A percentile compares a stretch with the other conserved stretches of the same genome.
phyloP scores from a whole-genome alignment of 2,888 invertebrate species.

The Dinocampus coccinellae region DNA sequence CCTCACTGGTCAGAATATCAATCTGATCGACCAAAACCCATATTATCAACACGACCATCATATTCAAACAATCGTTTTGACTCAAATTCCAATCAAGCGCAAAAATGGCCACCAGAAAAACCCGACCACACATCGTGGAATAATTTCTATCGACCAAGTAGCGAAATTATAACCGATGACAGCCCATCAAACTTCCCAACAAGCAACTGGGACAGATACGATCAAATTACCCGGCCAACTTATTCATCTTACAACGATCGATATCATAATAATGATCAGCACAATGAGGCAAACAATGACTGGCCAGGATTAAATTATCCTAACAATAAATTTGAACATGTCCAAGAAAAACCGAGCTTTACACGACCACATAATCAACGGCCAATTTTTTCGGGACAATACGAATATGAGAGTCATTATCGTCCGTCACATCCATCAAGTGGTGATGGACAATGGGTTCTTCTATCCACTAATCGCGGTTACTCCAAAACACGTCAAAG shows the following conservation, averaged over 20 bases:
- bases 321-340: conserved; percentile 51
- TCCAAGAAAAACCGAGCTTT: conserved; percentile 45
- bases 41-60: conserved; percentile 44
- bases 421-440: conserved; percentile 75
- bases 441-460: conserved; percentile 83
- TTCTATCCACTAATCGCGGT: conserved; percentile 83
- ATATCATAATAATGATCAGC: conserved; percentile 41
- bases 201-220: conserved; percentile 58
- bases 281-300: conserved; percentile 46
- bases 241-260: conserved; percentile 46
- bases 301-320: conserved; percentile 52
- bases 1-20: conserved; percentile 57
- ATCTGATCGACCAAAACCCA: conserved; percentile 35
- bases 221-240: conserved; percentile 36
- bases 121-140: conserved; percentile 64
- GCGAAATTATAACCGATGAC: conserved; percentile 73
- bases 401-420: conserved; percentile 67
- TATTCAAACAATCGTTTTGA: conserved; percentile 57
- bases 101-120: conserved; percentile 68
- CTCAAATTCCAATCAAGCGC: conserved; percentile 55
- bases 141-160: conserved; percentile 61
- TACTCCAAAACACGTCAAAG: conserved; percentile 71
- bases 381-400: conserved; percentile 70
- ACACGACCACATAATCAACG: conserved; percentile 47
- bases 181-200: conserved; percentile 72